Evolutionary conservation across 1,140 invertebrate species (phyloP), one percentile per base, ranked within the genome.

Genomic region (Anadara kagoshimensis): DNA sequence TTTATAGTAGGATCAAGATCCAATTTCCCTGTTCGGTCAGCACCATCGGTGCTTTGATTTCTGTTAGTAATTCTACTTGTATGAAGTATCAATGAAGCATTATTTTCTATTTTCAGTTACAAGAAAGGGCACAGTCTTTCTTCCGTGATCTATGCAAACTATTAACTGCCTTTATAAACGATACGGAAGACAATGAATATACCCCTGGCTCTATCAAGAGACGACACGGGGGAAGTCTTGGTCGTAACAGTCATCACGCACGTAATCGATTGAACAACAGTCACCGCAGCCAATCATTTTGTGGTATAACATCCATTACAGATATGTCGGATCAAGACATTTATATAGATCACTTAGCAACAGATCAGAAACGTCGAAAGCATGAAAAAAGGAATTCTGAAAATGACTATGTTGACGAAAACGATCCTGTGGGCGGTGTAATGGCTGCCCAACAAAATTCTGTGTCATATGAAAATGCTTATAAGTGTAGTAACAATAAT

Each of bases 101-200:
- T 49, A 18, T n/a, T 51, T n/a, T 51, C 10, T 44, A 14, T 24
- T 85, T 82, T 24, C 71, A 89, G 88, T 69, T 89, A 41, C 79
- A 80, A 62, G 78, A 86, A 61, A 78, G 87, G 65, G 87, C 82
- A 24, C 73, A 82, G 36, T 79, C 78, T 29, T 89, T 89, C 74
- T 89, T 89, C 76, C 75, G 78, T 47, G 88, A 89, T 69, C 73
- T 89, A n/a, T 88, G 87, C 77, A 72, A 76, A 49, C 64, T 71
- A 59, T 49, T 83, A 58, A 20, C 62, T 54, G 63, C 51, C 56
- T 67, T 68, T 29, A 56, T 73, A 3, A 67, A 71, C 26, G 73
- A 70, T 5, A 44, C 61, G 16, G 75, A 79, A 36, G 83, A 81
- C 26, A 63, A 14, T n/a, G 51, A 62, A 18, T 82, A 80, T 53